A percentile compares a stretch with the other conserved stretches of the same genome.
Conservation (phyloP, 2,113 vertebrate species). For the Notiomystis cincta region DNA sequence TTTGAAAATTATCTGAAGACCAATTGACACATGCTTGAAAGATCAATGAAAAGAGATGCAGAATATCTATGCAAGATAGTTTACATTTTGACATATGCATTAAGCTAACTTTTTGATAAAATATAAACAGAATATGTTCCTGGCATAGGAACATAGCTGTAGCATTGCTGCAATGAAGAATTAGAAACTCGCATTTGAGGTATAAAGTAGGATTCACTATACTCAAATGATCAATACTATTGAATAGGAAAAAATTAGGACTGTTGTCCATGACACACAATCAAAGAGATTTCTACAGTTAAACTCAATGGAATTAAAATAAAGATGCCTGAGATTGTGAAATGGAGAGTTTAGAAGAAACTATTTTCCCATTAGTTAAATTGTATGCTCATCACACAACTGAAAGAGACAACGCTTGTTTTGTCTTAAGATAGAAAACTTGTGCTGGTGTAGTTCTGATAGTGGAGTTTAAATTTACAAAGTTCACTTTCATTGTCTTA, state of each 20-base stretch:
- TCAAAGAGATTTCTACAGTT: not conserved
- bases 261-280: fast-evolving
- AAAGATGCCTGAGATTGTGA: not conserved
- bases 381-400: not conserved
- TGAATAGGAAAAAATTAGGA: not conserved
- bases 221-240: not conserved
- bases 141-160: not conserved
- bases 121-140: not conserved
- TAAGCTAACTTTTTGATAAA: not conserved
- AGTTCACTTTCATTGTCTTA: not conserved
- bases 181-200: not conserved
- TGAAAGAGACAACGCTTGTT: not conserved
- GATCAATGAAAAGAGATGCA: not conserved
- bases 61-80: not conserved
- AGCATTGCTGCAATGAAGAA: not conserved
- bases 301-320: not conserved
- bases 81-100: not conserved
- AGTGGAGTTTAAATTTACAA: not conserved
- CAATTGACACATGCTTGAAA: not conserved
- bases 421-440: not conserved
- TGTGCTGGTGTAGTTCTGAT: not conserved
- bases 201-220: not conserved
- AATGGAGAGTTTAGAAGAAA: not conserved
- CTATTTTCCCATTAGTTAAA: not conserved
- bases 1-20: not conserved